phyloP scores from a whole-genome alignment of 2,888 invertebrate genomes.

The Argyresthia goedartella region DNA sequence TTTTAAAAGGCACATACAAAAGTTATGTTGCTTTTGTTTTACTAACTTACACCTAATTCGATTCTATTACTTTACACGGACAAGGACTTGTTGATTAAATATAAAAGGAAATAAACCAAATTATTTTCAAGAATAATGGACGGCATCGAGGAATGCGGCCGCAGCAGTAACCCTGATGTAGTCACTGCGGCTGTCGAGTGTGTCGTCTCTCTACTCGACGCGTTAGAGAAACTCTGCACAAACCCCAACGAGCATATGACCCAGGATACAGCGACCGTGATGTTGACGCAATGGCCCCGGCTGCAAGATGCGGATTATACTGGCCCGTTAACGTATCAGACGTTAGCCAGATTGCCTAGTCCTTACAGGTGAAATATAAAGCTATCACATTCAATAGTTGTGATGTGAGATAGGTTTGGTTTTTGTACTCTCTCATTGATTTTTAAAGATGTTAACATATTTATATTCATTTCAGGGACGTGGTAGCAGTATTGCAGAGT shows the following conservation, averaged over 20 bases:
- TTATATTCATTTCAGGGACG: conserved; percentile 61
- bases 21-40: background rate
- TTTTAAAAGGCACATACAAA: background rate
- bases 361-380: conserved; percentile 74
- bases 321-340: conserved; percentile 88
- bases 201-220: conserved; percentile 84
- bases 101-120: no score
- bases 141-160: conserved; percentile 93
- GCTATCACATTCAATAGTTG: background rate
- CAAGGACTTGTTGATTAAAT: no score
- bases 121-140: conserved; percentile 79
- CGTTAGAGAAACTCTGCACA: conserved; percentile 86
- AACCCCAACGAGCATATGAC: conserved; percentile 65
- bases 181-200: conserved; percentile 87
- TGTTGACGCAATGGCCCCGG: conserved; percentile 75
- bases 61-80: no score
- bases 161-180: conserved; percentile 81
- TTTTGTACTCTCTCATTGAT: no score
- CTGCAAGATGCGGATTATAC: conserved; percentile 84
- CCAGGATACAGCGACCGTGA: conserved; percentile 46
- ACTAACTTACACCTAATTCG: no score
- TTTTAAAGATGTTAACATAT: background rate
- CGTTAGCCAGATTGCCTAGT: conserved; percentile 84
- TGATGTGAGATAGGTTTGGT: background rate
- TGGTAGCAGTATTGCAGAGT: conserved; percentile 77